phyloP scores from a whole-genome alignment of 1,140 invertebrate genomes.

The Elysia chlorotica region DNA sequence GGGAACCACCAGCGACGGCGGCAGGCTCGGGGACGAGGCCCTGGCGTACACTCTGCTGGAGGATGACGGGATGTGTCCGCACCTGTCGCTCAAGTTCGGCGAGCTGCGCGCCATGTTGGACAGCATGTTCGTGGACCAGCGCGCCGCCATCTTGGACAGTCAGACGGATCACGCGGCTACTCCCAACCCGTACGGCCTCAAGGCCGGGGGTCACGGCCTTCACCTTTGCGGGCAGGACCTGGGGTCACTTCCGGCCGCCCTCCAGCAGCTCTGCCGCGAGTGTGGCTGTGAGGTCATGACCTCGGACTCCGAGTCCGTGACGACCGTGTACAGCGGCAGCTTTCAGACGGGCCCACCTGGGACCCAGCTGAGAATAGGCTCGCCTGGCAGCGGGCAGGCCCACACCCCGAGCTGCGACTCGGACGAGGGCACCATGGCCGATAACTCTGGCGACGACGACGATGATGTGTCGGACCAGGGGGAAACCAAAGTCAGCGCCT shows the following conservation, averaged over 20 bases:
- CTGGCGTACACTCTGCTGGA: neutral
- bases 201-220: neutral
- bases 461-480: constrained; percentile 37
- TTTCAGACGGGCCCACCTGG: too few relatives aligned
- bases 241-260: too few relatives aligned
- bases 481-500: constrained; percentile 41
- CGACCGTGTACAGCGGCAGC: constrained; percentile 38
- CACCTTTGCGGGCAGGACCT: too few relatives aligned
- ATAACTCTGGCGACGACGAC: constrained; percentile 24
- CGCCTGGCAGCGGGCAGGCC: constrained; percentile 10
- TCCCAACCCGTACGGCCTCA: neutral
- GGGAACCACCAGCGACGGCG: too few relatives aligned
- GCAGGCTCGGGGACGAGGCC: constrained; percentile 7
- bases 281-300: constrained; percentile 14
- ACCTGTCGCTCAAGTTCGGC: neutral
- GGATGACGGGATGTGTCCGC: neutral
- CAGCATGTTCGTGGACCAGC: constrained; percentile 7
- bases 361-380: constrained; percentile 24
- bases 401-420: constrained; percentile 27
- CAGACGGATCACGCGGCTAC: neutral
- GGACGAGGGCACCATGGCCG: constrained; percentile 34
- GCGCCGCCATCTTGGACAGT: constrained; percentile 4
- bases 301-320: constrained; percentile 35
- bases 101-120: neutral
- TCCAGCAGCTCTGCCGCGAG: neutral